These are phyloP conservation scores for Caenorhabditis wallacei DNA, from an alignment of 2,888 invertebrate species.

Conservation along the genomic window DNA sequence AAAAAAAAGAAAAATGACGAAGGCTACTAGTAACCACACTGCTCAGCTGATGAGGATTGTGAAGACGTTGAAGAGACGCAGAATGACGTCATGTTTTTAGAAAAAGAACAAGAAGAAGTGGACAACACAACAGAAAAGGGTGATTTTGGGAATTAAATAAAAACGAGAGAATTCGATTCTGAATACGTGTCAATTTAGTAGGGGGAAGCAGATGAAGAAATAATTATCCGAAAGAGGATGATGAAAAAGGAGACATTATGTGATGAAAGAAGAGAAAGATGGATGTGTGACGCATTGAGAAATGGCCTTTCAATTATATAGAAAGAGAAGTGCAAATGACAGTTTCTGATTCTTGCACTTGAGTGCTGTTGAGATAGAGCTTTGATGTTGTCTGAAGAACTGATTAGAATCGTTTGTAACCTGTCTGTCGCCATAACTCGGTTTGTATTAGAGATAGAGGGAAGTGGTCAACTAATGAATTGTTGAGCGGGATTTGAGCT, in stretches of 20 bases:
- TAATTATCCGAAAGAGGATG: slow-evolving; percentile 17
- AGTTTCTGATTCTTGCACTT: background rate
- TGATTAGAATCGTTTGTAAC: no score
- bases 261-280: background rate
- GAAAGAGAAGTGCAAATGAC: slow-evolving; percentile 11
- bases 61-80: slow-evolving; percentile 19
- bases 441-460: no score
- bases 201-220: background rate
- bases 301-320: background rate
- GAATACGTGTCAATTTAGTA: slow-evolving; percentile 13
- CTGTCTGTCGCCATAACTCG: no score
- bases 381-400: background rate
- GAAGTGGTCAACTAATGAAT: no score
- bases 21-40: background rate
- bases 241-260: slow-evolving; percentile 24
- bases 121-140: slow-evolving; percentile 40
- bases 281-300: slow-evolving; percentile 18
- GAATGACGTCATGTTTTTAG: slow-evolving; percentile 41
- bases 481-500: no score
- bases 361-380: background rate
- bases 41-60: slow-evolving; percentile 40
- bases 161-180: slow-evolving; percentile 12
- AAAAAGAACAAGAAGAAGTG: slow-evolving; percentile 9
- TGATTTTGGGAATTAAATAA: slow-evolving; percentile 31
- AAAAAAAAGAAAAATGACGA: slow-evolving; percentile 53